These are phyloP conservation scores for Haliclystus octoradiatus DNA, from an alignment of 30 jellyfish, hydroid and myxozoan species.

Conservation along the genomic window DNA sequence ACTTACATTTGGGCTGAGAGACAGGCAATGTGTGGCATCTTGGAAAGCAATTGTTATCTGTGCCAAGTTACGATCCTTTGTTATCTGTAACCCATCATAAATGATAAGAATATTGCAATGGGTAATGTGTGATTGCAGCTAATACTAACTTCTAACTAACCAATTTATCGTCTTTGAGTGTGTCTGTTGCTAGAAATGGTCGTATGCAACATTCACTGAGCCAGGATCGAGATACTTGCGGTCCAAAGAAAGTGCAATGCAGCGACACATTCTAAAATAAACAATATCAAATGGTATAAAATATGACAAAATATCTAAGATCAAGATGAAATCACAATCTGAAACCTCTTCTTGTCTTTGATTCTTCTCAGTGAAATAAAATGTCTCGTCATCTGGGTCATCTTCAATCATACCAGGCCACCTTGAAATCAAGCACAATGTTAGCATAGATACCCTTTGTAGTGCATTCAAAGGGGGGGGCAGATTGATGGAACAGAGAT, in stretches of 20 bases:
- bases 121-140: too few species aligned
- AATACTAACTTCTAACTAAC: too few species aligned
- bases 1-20: neutral
- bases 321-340: too few species aligned
- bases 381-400: slow-evolving; percentile 71
- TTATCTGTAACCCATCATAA: too few species aligned
- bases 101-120: too few species aligned
- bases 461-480: neutral
- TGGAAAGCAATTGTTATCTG: neutral
- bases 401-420: slow-evolving; percentile 96
- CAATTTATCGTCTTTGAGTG: slow-evolving; percentile 47
- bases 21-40: neutral
- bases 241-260: slow-evolving; percentile 58
- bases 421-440: slow-evolving; percentile 41
- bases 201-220: slow-evolving; percentile 23
- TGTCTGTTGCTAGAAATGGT: slow-evolving; percentile 38
- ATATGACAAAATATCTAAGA: too few species aligned
- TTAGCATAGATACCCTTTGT: too few species aligned
- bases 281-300: too few species aligned
- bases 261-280: neutral
- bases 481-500: neutral
- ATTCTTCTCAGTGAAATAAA: slow-evolving; percentile 40
- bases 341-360: slow-evolving; percentile 8
- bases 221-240: slow-evolving; percentile 87
- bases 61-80: neutral